phyloP scores from a whole-genome alignment of 92 coral and sea anemone species.

The Galaxea fascicularis region DNA sequence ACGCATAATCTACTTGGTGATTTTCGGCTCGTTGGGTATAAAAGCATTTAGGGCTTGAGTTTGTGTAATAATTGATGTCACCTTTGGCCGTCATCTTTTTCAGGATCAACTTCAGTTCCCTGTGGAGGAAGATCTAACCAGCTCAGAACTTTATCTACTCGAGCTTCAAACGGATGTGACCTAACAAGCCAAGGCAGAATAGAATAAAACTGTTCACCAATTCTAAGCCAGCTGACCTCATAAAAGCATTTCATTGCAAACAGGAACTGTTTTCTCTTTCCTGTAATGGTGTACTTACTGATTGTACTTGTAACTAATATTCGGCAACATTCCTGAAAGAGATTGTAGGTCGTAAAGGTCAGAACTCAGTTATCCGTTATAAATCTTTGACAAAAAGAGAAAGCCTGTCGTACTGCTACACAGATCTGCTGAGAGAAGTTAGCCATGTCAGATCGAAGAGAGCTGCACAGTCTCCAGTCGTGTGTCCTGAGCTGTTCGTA shows the following conservation, averaged over 20 bases:
- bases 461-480: too few species aligned
- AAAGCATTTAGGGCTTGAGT: too few species aligned
- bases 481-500: too few species aligned
- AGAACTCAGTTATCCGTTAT: not conserved
- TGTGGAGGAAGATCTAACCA: constrained; percentile 87
- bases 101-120: constrained; percentile 62
- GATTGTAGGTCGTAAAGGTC: not conserved
- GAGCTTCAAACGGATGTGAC: constrained; percentile 73
- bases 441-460: too few species aligned
- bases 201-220: not conserved
- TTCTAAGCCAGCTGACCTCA: not conserved
- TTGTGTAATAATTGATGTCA: not conserved
- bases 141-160: constrained; percentile 83
- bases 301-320: constrained; percentile 47
- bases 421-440: too few species aligned
- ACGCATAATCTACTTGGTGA: too few species aligned
- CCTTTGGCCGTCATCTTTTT: constrained; percentile 59
- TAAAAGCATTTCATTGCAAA: not conserved
- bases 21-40: too few species aligned
- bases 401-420: too few species aligned
- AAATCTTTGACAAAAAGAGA: too few species aligned
- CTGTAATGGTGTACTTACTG: constrained; percentile 40
- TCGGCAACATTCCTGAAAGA: constrained; percentile 75
- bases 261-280: not conserved
- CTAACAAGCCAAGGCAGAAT: constrained; percentile 35